Evolutionary conservation across 2,888 invertebrate species (phyloP).

Genomic region (Temnothorax ravouxi): DNA sequence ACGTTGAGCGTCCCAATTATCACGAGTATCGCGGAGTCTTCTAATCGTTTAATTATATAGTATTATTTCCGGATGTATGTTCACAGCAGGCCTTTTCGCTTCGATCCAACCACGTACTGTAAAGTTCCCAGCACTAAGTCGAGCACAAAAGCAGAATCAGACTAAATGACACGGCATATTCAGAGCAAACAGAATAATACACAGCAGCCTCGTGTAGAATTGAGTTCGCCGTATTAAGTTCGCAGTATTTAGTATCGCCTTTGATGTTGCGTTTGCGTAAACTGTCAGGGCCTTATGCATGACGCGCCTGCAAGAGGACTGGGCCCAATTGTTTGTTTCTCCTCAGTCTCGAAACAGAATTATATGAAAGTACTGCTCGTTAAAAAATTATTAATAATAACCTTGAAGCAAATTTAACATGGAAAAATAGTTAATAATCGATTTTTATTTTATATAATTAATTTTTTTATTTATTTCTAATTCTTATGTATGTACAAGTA

Average conservation of each 20-base stretch:
- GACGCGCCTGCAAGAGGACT: constrained; percentile 24
- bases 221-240: constrained; percentile 49
- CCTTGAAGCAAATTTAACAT: neutral
- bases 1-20: constrained; percentile 10
- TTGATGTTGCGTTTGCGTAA: constrained; percentile 68
- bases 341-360: neutral
- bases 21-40: constrained; percentile 16
- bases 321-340: neutral
- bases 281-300: constrained; percentile 58
- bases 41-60: constrained; percentile 33
- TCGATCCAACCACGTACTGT: constrained; percentile 38
- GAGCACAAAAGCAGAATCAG: constrained; percentile 46
- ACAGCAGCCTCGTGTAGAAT: constrained; percentile 63
- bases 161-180: constrained; percentile 43
- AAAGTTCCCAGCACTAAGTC: constrained; percentile 34
- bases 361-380: too few relatives aligned
- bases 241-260: constrained; percentile 58
- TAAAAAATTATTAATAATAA: neutral
- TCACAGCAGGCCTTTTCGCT: constrained; percentile 52
- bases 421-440: neutral
- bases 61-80: constrained; percentile 43
- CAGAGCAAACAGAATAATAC: constrained; percentile 55
- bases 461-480: neutral
- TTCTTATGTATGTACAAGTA: neutral
- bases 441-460: neutral